Evolutionary conservation across 2,888 invertebrate species (phyloP), one percentile per base, ranked within the genome.

Genomic region (Cephus rjabovi): DNA sequence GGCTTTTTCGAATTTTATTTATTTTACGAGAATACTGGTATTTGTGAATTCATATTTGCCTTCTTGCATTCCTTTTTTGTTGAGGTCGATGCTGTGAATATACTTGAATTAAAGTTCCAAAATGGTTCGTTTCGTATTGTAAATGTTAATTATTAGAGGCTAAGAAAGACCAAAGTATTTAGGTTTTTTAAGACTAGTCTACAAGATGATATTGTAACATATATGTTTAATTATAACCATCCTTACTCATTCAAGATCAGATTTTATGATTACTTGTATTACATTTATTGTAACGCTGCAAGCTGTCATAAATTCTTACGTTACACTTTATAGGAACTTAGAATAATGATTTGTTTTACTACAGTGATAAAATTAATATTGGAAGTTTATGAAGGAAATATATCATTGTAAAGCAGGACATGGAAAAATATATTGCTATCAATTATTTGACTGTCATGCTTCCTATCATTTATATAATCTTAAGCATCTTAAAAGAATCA

Each of bases 141-240:
- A 71, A 71, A 71, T 71, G n/a, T 71, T 33, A 12, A 71, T 33
- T 9, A 34, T 74, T 74, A 75, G 82, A 83, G 81, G 81, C 82
- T 84, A 79, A 81, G 83, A 81, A 78, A 83, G 78, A 83, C 81
- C 82, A 84, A 84, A 84, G 81, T 80, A 81, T 78, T 81, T 82
- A 75, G 77, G 77, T 77, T 80, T 80, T 78, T 80, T 74, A 34
- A 34, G 56, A 56, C 56, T 56, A 56, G 56, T 23, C 56, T 23
- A 23, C 23, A 40, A 40, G 40, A 40, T 15, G 23, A 56, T 56
- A 56, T 23, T 56, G 56, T 56, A 56, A 56, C 9, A 56, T 56
- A 56, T 56, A 56, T 56, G 9, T 9, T 6, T 56, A 56, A 9
- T 23, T 9, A 56, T 23, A 23, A 23, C 2, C 23, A 23, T 23